A percentile compares a stretch with the other conserved stretches of the same genome.
Conservation (phyloP, 2,888 invertebrate genomes). For the Venusia cambrica region DNA sequence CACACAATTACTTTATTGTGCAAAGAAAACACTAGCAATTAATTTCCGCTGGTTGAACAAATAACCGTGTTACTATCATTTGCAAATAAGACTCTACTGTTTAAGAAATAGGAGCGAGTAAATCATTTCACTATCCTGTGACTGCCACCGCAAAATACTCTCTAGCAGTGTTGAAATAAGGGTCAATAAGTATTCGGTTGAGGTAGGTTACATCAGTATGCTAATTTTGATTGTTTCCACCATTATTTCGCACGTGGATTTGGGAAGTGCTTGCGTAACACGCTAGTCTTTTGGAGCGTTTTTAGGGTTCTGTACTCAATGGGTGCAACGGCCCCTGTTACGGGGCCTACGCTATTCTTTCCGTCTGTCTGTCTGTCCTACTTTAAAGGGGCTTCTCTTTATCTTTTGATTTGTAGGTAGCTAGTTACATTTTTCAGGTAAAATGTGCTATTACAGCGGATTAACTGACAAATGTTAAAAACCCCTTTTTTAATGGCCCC, state of each 20-base stretch:
- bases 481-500: too few relatives aligned
- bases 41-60: slow-evolving; percentile 25
- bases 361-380: too few relatives aligned
- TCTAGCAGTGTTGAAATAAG: slow-evolving; percentile 6
- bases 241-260: slow-evolving; percentile 7
- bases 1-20: slow-evolving; percentile 12
- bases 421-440: too few relatives aligned
- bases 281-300: too few relatives aligned
- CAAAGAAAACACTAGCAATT: slow-evolving; percentile 20
- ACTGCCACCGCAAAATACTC: slow-evolving; percentile 5
- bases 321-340: too few relatives aligned
- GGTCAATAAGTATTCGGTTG: not conserved
- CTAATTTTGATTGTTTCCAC: slow-evolving; percentile 23
- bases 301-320: too few relatives aligned
- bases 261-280: too few relatives aligned
- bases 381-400: too few relatives aligned
- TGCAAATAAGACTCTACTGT: slow-evolving; percentile 12
- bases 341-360: too few relatives aligned
- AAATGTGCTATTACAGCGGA: too few relatives aligned
- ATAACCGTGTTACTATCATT: slow-evolving; percentile 13
- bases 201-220: slow-evolving; percentile 16
- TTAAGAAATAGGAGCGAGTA: not conserved
- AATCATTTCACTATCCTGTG: not conserved
- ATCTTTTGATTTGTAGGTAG: too few relatives aligned
- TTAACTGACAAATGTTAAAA: too few relatives aligned